Percentiles rank a stretch among this genome's conserved stretches.
Conservation (phyloP, 2,888 invertebrate species). For the Caenorhabditis sp. region DNA sequence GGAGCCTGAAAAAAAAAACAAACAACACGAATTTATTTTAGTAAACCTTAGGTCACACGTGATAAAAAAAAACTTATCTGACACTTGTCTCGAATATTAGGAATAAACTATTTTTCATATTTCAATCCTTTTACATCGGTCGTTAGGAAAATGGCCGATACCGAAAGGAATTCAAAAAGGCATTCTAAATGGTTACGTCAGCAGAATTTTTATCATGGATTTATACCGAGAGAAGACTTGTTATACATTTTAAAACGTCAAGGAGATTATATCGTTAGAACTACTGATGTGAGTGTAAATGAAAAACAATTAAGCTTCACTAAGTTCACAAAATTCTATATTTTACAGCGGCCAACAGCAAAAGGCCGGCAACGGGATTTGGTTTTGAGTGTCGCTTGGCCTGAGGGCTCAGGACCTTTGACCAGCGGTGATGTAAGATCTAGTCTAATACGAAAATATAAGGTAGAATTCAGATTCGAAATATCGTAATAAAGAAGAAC, state of each 20-base stretch:
- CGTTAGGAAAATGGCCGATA: neutral
- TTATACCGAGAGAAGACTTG: constrained; percentile 8
- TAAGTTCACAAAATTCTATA: too few relatives aligned
- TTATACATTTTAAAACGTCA: constrained; percentile 4
- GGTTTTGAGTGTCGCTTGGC: constrained; percentile 30
- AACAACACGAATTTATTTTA: too few relatives aligned
- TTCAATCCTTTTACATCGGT: neutral
- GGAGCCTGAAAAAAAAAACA: neutral
- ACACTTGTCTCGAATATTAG: too few relatives aligned
- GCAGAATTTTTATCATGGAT: constrained; percentile 10
- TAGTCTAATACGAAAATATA: too few relatives aligned
- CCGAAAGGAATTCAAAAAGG: neutral
- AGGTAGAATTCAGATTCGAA: constrained; percentile 22
- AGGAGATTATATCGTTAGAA: constrained; percentile 7
- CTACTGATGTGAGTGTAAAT: neutral
- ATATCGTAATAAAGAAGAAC: constrained; percentile 22
- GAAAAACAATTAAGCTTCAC: too few relatives aligned
- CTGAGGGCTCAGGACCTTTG: neutral
- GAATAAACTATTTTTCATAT: neutral
- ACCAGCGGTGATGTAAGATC: constrained; percentile 11
- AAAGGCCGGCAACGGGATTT: constrained; percentile 10
- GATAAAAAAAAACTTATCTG: neutral
- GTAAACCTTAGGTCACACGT: neutral
- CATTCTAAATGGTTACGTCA: neutral
- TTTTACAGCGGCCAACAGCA: neutral